A percentile compares a stretch with the other conserved stretches of the same genome.
These are phyloP conservation scores for Merluccius polli DNA, from an alignment of 2,797 vertebrate genomes.

Conservation along the genomic window DNA sequence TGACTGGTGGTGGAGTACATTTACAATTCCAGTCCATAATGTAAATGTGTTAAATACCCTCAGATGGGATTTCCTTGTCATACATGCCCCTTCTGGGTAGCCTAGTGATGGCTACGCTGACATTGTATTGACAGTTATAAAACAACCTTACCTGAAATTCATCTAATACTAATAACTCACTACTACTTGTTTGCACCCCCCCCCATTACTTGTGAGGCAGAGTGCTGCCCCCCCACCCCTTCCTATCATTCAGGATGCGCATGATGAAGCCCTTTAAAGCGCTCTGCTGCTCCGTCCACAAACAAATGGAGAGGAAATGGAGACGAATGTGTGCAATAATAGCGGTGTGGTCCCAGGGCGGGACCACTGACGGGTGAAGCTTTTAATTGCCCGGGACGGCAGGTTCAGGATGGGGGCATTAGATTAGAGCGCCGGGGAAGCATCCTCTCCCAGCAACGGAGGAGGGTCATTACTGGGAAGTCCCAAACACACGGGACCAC, in stretches of 20 bases:
- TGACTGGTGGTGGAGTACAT: no score
- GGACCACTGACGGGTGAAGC: constrained; percentile 41
- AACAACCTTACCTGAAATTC: neutral
- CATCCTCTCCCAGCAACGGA: constrained; percentile 11
- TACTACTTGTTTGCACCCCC: no score
- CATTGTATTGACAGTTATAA: neutral
- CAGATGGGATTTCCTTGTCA: neutral
- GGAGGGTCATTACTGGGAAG: neutral
- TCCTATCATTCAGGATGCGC: constrained; percentile 6
- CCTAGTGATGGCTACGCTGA: constrained; percentile 11
- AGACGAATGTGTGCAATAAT: constrained; percentile 53
- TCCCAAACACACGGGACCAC: neutral
- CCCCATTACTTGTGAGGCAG: neutral
- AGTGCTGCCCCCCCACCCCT: neutral
- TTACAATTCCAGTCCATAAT: neutral
- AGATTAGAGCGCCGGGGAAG: constrained; percentile 33
- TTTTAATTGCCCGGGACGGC: constrained; percentile 46
- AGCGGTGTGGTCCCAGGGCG: constrained; percentile 33
- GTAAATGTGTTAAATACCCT: neutral
- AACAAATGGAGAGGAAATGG: constrained; percentile 60
- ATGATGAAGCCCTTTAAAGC: constrained; percentile 30
- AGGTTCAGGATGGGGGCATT: constrained; percentile 36
- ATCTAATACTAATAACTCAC: neutral
- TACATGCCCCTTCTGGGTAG: neutral
- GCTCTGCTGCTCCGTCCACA: constrained; percentile 30